Base-by-base conservation (phyloP, 2,113 vertebrate genomes). In the Chaenogobius annularis region DNA sequence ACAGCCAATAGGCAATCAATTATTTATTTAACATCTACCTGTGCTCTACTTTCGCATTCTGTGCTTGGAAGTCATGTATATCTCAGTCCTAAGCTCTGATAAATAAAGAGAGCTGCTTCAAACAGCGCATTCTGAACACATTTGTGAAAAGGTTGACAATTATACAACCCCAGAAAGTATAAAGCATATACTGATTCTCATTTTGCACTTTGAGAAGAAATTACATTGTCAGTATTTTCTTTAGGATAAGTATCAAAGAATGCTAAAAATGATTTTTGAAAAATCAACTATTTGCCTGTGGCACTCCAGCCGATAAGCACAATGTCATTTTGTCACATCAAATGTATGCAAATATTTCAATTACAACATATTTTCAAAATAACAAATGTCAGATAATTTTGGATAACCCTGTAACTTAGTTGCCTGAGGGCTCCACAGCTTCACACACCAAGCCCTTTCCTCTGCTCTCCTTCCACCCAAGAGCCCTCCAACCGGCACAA, bases 351-450 rank as follows among this genome's bases (percentile, higher is more conserved):
- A 78, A 88, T 89, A 87, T 87, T 77, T 80, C 75, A 68, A 83
- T 75, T 70, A 58, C 68, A 77, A 72, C 56, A 82, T 70, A 85
- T 78, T 77, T 83, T 87, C 70, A 81, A 78, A 85, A 72, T 75
- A 83, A 70, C 82, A 61, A 72, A 77, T 75, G 81, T 85, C 82
- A 84, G 73, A 85, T 77, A 82, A 86, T 86, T 90, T 83, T 83
- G 64, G 78, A 83, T 61, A 78, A 86, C 26, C 26, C 26, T 31
- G 26, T 81, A 74, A 75, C 66, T 72, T 48, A 20, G 59, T 84
- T 47, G 86, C 88, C 85, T 75, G 46, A 61, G 87, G 85, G 85
- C 84, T 78, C 67, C 79, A 78, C 85, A 86, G 73, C 85, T 87
- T 85, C 76, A 84, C 77, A 70, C 69, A 62, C 65, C 56, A 73